Evolutionary conservation across 1,140 invertebrate genomes (phyloP).

Genomic region (Microvelia longipes): DNA sequence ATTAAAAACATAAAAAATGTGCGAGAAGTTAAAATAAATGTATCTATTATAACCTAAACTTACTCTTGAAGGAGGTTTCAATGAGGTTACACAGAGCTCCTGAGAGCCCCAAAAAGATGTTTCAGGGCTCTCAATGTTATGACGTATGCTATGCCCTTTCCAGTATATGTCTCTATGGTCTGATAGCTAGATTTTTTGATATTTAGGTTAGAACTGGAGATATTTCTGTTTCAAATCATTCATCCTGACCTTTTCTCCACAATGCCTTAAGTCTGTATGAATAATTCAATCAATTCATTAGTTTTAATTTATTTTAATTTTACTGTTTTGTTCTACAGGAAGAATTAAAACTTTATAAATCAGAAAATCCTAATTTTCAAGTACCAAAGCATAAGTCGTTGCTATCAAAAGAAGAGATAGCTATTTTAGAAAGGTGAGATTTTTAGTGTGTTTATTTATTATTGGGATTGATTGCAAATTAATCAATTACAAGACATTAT

Average conservation of each 20-base stretch:
- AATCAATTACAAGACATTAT: too few relatives aligned
- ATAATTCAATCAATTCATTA: too few relatives aligned
- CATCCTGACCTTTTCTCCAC: too few relatives aligned
- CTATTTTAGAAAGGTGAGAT: constrained; percentile 21
- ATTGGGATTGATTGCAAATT: too few relatives aligned
- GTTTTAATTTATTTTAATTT: background rate
- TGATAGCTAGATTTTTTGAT: background rate
- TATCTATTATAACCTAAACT: too few relatives aligned
- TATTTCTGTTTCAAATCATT: constrained; percentile 6
- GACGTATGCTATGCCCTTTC: background rate
- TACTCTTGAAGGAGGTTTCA: too few relatives aligned
- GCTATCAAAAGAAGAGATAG: constrained; percentile 22
- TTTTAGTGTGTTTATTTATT: constrained; percentile 3
- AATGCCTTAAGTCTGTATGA: too few relatives aligned
- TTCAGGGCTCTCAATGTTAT: too few relatives aligned
- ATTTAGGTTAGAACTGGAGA: background rate
- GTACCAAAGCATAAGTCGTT: constrained; percentile 17
- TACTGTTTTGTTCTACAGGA: constrained; percentile 14
- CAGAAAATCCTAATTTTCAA: constrained; percentile 18
- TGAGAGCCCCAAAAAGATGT: too few relatives aligned
- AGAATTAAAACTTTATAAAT: constrained; percentile 19
- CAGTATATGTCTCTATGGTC: background rate
- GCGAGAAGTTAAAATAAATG: too few relatives aligned
- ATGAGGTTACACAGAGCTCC: too few relatives aligned
- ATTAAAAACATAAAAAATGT: too few relatives aligned